Conservation (phyloP, 1,140 invertebrate species). For the Bacillus rossius region DNA sequence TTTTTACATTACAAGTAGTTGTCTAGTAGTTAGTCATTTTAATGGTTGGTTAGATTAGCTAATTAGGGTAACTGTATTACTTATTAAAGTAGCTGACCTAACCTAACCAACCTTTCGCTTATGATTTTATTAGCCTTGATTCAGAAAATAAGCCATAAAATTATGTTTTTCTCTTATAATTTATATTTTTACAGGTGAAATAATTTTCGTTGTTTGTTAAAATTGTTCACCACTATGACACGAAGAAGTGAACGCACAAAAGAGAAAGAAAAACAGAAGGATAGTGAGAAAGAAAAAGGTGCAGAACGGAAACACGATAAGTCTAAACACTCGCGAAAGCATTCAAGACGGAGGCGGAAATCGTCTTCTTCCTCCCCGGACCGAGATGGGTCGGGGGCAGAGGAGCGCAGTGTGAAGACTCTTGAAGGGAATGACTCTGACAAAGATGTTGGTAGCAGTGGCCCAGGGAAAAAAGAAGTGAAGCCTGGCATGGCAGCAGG, state of each 20-base stretch:
- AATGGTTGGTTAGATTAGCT: too few relatives aligned
- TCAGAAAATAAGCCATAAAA: too few relatives aligned
- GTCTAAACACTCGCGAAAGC: slow-evolving; percentile 39
- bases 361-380: slow-evolving; percentile 40
- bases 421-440: not conserved
- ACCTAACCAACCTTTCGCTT: too few relatives aligned
- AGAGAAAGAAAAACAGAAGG: slow-evolving; percentile 37
- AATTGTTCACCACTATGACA: slow-evolving; percentile 35
- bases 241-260: slow-evolving; percentile 46
- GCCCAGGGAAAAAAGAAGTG: not conserved
- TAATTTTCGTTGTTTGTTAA: not conserved
- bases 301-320: slow-evolving; percentile 41
- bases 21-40: too few relatives aligned
- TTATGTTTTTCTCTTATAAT: too few relatives aligned
- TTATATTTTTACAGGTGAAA: too few relatives aligned
- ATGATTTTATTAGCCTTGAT: too few relatives aligned
- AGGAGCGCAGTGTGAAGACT: slow-evolving; percentile 24
- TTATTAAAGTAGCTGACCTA: too few relatives aligned
- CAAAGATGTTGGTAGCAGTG: not conserved
- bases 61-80: too few relatives aligned
- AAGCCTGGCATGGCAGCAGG: not conserved
- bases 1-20: too few relatives aligned
- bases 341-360: slow-evolving; percentile 30
- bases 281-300: slow-evolving; percentile 35
- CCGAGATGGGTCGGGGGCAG: slow-evolving; percentile 24